Conservation (phyloP, 2,797 vertebrate genomes). For the Hephaestus fuliginosus region DNA sequence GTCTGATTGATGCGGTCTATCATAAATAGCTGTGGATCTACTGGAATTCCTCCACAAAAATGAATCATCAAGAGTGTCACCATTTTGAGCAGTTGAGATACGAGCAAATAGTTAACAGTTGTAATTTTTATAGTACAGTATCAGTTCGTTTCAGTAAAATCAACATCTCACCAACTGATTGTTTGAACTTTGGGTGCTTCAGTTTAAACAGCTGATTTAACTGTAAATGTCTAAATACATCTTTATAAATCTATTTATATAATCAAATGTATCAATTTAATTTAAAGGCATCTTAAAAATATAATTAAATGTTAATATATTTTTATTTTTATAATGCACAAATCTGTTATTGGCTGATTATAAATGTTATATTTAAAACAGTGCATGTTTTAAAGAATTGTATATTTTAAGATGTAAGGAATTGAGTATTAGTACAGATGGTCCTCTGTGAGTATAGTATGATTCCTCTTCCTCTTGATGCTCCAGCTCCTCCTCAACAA, state of each 20-base stretch:
- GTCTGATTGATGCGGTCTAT: slow-evolving; percentile 74
- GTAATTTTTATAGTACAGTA: slow-evolving; percentile 46
- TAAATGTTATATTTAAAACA: neutral
- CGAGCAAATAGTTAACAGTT: slow-evolving; percentile 48
- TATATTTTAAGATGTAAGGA: slow-evolving; percentile 3
- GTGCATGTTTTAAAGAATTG: neutral
- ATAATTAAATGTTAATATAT: neutral
- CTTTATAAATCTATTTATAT: neutral
- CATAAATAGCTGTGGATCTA: slow-evolving; percentile 65
- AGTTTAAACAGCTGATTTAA: neutral
- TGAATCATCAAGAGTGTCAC: slow-evolving; percentile 67
- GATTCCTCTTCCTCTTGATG: neutral
- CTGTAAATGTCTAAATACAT: neutral
- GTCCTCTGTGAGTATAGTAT: slow-evolving; percentile 24
- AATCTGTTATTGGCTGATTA: neutral
- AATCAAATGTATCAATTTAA: neutral
- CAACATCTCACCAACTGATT: neutral
- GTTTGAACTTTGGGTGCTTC: neutral
- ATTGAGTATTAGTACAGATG: slow-evolving; percentile 20
- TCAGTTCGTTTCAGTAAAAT: slow-evolving; percentile 19
- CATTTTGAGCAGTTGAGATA: slow-evolving; percentile 39
- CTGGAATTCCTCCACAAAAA: slow-evolving; percentile 68
- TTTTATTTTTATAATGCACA: neutral
- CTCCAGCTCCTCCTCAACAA: neutral
- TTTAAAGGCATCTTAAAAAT: neutral